A percentile compares a stretch with the other conserved stretches of the same genome.
phyloP scores from a whole-genome alignment of 1,140 invertebrate species.

The Scylla paramamosain region DNA sequence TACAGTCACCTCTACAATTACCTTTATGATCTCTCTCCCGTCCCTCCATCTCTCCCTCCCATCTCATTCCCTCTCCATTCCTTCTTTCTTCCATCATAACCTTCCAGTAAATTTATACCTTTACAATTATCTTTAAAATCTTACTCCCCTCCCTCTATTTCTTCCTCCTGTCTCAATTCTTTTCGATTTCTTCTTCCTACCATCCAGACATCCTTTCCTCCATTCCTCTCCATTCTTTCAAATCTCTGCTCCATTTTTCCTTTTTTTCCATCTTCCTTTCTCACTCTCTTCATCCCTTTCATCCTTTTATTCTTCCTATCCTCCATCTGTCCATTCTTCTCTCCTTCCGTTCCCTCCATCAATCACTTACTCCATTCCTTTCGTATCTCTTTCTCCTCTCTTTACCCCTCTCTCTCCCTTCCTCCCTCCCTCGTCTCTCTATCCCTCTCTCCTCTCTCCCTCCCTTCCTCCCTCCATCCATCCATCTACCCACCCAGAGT shows the following conservation, averaged over 20 bases:
- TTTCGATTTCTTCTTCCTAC: not conserved
- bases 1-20: no score
- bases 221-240: not conserved
- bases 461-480: no score
- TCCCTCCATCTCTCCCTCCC: not conserved
- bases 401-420: not conserved
- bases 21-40: not conserved
- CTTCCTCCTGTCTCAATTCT: not conserved
- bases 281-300: not conserved
- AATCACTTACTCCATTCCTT: no score
- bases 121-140: no score
- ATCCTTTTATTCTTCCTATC: no score
- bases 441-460: no score
- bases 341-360: no score
- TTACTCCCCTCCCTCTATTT: not conserved
- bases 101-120: not conserved
- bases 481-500: not conserved
- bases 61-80: not conserved
- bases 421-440: not conserved
- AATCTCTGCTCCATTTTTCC: not conserved
- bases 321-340: no score
- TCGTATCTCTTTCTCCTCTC: not conserved
- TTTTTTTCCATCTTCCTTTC: not conserved
- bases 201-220: not conserved
- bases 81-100: not conserved